Percentiles rank a stretch among this genome's conserved stretches.
Conservation (phyloP, 1,140 invertebrate species). For the Cyclargus thomasi region DNA sequence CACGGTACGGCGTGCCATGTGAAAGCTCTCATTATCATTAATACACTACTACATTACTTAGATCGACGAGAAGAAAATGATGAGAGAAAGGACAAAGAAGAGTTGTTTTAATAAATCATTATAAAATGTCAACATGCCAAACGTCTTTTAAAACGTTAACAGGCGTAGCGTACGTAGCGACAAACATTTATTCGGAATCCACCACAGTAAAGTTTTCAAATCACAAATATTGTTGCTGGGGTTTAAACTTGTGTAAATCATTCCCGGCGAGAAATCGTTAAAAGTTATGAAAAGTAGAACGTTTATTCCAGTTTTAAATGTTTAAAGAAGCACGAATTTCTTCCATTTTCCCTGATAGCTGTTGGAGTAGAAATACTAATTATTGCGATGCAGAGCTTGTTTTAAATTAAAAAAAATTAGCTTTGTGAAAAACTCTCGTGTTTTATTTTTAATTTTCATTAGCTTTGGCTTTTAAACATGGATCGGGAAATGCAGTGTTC, state of each 20-base stretch:
- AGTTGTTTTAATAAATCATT: no score
- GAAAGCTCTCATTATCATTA: no score
- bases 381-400: background rate
- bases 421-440: background rate
- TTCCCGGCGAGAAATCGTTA: slow-evolving; percentile 19
- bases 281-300: slow-evolving; percentile 22
- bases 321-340: slow-evolving; percentile 3
- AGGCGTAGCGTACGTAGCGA: background rate
- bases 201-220: background rate
- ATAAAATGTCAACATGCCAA: no score
- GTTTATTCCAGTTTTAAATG: slow-evolving; percentile 18
- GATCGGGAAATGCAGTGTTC: no score
- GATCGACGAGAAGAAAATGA: no score
- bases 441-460: no score
- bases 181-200: background rate
- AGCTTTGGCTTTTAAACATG: no score
- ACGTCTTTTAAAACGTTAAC: no score
- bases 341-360: background rate
- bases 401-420: background rate
- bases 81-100: no score
- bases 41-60: no score
- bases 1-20: no score
- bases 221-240: slow-evolving; percentile 20
- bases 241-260: slow-evolving; percentile 21
- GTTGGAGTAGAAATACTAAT: background rate